These are phyloP conservation scores for Montipora cactus DNA, from an alignment of 64 coral and sea anemone species.

Conservation along the genomic window DNA sequence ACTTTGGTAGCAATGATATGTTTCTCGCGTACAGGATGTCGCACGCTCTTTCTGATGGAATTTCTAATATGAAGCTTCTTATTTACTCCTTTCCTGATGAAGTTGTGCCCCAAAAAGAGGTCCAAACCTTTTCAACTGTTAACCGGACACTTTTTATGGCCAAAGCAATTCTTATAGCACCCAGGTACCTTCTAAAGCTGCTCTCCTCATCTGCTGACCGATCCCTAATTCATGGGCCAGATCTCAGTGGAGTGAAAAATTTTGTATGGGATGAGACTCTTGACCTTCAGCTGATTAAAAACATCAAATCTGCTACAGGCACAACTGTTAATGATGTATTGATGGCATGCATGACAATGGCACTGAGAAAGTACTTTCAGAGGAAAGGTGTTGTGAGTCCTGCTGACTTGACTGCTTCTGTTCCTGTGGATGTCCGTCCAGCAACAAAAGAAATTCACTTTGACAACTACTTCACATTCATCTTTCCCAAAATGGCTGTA, in stretches of 20 bases:
- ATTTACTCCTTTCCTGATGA: constrained; percentile 67
- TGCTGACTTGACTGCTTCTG: constrained; percentile 67
- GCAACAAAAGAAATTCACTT: constrained; percentile 45
- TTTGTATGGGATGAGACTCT: constrained; percentile 75
- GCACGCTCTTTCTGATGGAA: constrained; percentile 90
- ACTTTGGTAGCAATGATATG: constrained; percentile 63
- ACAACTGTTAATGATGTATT: constrained; percentile 96
- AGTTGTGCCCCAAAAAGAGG: constrained; percentile 57
- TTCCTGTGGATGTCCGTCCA: constrained; percentile 89
- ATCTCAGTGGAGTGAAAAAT: constrained; percentile 83
- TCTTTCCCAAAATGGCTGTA: constrained; percentile 73
- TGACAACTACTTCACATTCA: constrained; percentile 86
- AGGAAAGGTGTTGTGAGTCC: constrained; percentile 71
- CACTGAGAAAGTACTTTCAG: constrained; percentile 83
- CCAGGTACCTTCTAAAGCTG: constrained; percentile 37
- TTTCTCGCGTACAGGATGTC: constrained; percentile 61
- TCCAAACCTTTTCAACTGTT: constrained; percentile 63
- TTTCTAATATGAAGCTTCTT: constrained; percentile 76
- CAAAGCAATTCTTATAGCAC: constrained; percentile 70
- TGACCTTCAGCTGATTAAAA: constrained; percentile 77
- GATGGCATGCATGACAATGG: constrained; percentile 76
- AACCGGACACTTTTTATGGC: constrained; percentile 32
- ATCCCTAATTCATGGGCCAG: constrained; percentile 85
- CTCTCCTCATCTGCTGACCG: constrained; percentile 52
- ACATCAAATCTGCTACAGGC: constrained; percentile 82